Conservation (phyloP, 2,888 invertebrate genomes). For the Dynastes maya region DNA sequence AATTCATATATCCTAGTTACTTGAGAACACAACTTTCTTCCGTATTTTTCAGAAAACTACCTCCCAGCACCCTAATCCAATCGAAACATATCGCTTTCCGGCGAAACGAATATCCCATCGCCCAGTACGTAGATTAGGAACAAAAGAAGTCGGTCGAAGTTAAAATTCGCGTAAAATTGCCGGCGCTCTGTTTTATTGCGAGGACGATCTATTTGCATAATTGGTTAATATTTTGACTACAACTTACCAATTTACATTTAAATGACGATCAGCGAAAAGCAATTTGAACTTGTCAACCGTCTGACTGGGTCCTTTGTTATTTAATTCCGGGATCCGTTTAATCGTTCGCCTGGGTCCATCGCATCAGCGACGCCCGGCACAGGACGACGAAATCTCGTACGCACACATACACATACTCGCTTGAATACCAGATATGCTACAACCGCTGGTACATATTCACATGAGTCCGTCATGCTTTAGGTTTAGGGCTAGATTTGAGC, state of each 20-base stretch:
- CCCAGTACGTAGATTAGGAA: neutral
- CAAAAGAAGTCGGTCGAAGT: conserved; percentile 30
- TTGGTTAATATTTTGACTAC: conserved; percentile 71
- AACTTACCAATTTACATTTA: conserved; percentile 71
- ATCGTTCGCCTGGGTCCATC: conserved; percentile 58
- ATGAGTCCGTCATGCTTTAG: neutral
- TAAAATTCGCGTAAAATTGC: conserved; percentile 47
- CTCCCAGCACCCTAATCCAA: neutral
- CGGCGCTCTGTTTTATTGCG: conserved; percentile 36
- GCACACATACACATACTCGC: too few species aligned
- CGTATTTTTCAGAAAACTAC: too few species aligned
- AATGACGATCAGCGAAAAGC: conserved; percentile 70
- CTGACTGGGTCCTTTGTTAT: conserved; percentile 70
- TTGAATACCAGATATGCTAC: neutral
- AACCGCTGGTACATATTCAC: conserved; percentile 7
- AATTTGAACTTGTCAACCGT: conserved; percentile 72
- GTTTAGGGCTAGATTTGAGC: neutral
- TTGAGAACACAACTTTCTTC: too few species aligned
- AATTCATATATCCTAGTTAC: too few species aligned
- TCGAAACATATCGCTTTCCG: conserved; percentile 1
- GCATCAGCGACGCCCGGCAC: conserved; percentile 1
- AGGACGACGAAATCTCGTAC: conserved; percentile 24
- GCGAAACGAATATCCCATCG: neutral
- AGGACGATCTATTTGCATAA: conserved; percentile 62
- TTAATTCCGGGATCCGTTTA: conserved; percentile 69